These are phyloP conservation scores for Arctocebus calabarensis DNA, from an alignment of 2,797 vertebrate species.

Conservation along the genomic window DNA sequence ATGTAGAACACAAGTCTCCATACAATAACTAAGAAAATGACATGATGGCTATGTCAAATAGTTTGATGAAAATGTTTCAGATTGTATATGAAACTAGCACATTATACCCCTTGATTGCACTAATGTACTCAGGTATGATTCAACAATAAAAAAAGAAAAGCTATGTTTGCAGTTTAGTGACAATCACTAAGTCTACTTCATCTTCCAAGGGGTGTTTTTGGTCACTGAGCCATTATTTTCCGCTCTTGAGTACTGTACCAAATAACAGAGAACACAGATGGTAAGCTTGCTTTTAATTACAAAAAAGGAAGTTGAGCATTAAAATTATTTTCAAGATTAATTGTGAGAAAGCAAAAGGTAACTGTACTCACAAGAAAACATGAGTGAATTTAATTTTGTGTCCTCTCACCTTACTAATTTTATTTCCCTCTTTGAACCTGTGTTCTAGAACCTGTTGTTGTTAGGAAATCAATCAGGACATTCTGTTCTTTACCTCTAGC, in stretches of 20 bases:
- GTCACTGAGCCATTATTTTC: background rate
- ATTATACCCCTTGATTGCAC: too few relatives aligned
- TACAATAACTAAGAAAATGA: too few relatives aligned
- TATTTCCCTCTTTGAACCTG: background rate
- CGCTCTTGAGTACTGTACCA: background rate
- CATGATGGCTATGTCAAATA: too few relatives aligned
- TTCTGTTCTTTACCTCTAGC: background rate
- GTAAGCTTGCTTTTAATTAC: background rate
- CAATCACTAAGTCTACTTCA: background rate
- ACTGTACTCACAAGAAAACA: background rate
- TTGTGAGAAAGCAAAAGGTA: background rate
- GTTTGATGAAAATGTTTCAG: too few relatives aligned
- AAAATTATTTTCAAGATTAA: background rate
- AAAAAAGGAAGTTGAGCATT: conserved; percentile 11
- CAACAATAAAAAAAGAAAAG: too few relatives aligned
- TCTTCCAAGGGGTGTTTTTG: background rate
- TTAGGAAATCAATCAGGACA: background rate
- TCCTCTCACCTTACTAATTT: background rate
- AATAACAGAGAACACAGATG: background rate
- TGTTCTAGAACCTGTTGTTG: background rate
- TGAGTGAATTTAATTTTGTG: background rate
- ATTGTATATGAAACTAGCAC: too few relatives aligned
- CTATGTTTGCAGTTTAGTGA: conserved; percentile 29
- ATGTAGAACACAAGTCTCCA: too few relatives aligned
- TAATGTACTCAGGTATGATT: too few relatives aligned